A percentile compares a stretch with the other conserved stretches of the same genome.
Evolutionary conservation across 2,888 invertebrate genomes (phyloP).

Genomic region (Megastigmus dorsalis): DNA sequence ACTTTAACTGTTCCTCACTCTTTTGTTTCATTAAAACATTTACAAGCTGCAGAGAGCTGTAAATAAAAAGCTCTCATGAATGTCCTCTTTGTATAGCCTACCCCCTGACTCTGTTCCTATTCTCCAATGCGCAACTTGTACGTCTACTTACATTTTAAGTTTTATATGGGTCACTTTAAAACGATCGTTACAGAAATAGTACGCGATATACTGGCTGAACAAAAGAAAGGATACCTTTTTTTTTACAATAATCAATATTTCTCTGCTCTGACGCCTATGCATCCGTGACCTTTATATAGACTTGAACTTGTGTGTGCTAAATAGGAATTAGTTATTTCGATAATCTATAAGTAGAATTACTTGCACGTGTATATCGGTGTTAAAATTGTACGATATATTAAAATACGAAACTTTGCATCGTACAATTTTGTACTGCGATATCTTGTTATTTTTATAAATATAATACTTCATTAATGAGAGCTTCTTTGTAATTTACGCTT

Average conservation of each 20-base stretch:
- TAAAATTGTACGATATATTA: no score
- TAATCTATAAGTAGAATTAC: no score
- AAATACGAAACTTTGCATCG: no score
- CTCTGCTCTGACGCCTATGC: not conserved
- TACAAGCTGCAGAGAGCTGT: not conserved
- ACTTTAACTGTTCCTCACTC: not conserved
- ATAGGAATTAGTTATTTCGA: no score
- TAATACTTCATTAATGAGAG: no score
- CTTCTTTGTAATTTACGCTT: no score
- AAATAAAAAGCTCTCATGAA: not conserved
- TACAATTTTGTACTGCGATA: no score
- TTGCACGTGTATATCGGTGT: no score
- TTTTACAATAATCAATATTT: constrained; percentile 20
- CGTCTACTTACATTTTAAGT: not conserved
- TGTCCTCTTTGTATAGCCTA: not conserved
- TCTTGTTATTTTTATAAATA: no score
- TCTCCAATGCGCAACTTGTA: constrained; percentile 6
- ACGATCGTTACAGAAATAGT: constrained; percentile 10
- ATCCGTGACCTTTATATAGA: constrained; percentile 17
- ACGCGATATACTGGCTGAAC: not conserved
- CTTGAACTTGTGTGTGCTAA: no score
- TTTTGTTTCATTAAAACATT: not conserved
- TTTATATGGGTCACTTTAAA: constrained; percentile 19
- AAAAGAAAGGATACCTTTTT: not conserved
- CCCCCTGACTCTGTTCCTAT: not conserved